Conservation (phyloP, 2,888 invertebrate genomes). For the Trachelus stipa region DNA sequence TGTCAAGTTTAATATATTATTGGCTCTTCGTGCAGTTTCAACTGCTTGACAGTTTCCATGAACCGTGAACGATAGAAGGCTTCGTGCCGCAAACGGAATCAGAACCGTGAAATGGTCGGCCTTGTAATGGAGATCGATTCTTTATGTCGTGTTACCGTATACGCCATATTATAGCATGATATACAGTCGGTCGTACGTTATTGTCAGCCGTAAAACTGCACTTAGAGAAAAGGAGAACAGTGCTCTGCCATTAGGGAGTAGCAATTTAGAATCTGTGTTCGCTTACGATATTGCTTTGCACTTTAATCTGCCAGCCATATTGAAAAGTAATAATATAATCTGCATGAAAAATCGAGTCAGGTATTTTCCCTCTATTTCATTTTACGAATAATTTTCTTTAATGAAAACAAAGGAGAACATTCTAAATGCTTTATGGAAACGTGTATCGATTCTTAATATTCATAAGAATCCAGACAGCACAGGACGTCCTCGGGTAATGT, state of each 20-base stretch:
- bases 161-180: background rate
- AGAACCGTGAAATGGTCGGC: conserved; percentile 14
- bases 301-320: background rate
- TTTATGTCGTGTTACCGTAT: conserved; percentile 14
- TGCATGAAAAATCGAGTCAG: background rate
- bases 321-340: background rate
- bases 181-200: conserved; percentile 25
- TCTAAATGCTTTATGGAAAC: background rate
- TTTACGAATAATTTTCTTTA: background rate
- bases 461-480: too few relatives aligned
- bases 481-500: too few relatives aligned
- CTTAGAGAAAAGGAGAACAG: conserved; percentile 25
- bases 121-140: conserved; percentile 27
- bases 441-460: too few relatives aligned
- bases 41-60: background rate
- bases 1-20: background rate
- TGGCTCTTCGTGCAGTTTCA: background rate
- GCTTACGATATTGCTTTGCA: background rate
- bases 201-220: conserved; percentile 36
- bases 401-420: background rate
- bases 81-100: background rate
- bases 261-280: background rate
- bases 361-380: background rate
- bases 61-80: background rate
- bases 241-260: conserved; percentile 14